Conservation (phyloP, 2,888 invertebrate genomes). For the Tridacna crocea region DNA sequence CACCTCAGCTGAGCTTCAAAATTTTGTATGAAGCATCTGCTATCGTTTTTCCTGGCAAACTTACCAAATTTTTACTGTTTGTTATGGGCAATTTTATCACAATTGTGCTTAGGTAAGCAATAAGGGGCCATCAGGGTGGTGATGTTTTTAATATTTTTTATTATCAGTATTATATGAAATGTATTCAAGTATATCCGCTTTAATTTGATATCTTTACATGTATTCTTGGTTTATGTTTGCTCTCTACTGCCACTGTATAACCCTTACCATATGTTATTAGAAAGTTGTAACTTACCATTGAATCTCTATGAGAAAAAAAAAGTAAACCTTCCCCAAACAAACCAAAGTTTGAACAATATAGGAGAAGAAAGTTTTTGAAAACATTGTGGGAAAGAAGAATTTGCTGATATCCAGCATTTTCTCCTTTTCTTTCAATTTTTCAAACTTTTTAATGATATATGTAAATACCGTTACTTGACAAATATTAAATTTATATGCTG, state of each 20-base stretch:
- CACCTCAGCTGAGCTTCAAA: too few species aligned
- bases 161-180: not conserved
- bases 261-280: not conserved
- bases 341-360: too few species aligned
- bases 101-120: not conserved
- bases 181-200: not conserved
- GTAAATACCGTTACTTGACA: too few species aligned
- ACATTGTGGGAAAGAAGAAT: not conserved
- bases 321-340: too few species aligned
- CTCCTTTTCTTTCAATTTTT: not conserved
- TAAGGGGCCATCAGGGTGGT: not conserved
- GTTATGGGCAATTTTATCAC: too few species aligned
- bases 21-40: too few species aligned
- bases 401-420: not conserved
- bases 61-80: too few species aligned
- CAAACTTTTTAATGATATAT: not conserved
- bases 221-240: not conserved
- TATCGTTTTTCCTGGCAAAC: too few species aligned
- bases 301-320: too few species aligned
- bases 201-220: not conserved
- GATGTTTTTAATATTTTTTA: not conserved
- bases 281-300: too few species aligned
- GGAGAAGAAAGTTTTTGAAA: not conserved
- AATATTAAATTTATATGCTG: too few species aligned
- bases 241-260: not conserved